A percentile compares a stretch with the other conserved stretches of the same genome.
These are phyloP conservation scores for Darevskia mixta DNA, from an alignment of 2,797 vertebrate genomes.

Conservation along the genomic window DNA sequence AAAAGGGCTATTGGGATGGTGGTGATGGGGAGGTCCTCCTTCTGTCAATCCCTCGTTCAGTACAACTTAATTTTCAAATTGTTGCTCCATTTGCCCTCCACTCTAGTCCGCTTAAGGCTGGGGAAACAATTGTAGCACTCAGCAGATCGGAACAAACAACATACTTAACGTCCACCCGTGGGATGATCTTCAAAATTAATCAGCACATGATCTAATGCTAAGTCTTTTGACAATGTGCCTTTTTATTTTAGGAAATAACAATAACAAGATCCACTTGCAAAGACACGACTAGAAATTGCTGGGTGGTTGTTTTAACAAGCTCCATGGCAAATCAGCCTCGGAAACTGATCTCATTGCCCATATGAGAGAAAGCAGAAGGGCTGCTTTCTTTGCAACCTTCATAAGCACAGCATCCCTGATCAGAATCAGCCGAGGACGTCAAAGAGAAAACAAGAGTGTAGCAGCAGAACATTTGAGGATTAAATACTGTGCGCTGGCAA, in stretches of 20 bases:
- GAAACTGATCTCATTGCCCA: constrained; percentile 29
- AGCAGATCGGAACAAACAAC: constrained; percentile 56
- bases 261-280: constrained; percentile 39
- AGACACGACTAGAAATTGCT: constrained; percentile 41
- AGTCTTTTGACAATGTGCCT: constrained; percentile 27
- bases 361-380: background rate
- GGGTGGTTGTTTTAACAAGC: constrained; percentile 35
- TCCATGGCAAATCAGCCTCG: constrained; percentile 21
- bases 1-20: background rate
- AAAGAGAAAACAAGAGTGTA: constrained; percentile 33
- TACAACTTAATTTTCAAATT: background rate
- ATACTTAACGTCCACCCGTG: constrained; percentile 42
- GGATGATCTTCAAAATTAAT: constrained; percentile 51
- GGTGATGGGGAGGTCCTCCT: background rate
- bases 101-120: constrained; percentile 31
- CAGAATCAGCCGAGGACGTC: constrained; percentile 50
- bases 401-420: constrained; percentile 11
- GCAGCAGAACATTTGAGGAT: constrained; percentile 6
- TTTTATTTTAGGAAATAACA: constrained; percentile 43
- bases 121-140: constrained; percentile 41
- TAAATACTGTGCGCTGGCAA: background rate
- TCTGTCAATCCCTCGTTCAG: background rate
- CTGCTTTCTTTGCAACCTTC: constrained; percentile 6
- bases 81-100: constrained; percentile 32
- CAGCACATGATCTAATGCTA: constrained; percentile 47